Evolutionary conservation across 2,888 invertebrate species (phyloP).

Genomic region (Macrophya annulata): DNA sequence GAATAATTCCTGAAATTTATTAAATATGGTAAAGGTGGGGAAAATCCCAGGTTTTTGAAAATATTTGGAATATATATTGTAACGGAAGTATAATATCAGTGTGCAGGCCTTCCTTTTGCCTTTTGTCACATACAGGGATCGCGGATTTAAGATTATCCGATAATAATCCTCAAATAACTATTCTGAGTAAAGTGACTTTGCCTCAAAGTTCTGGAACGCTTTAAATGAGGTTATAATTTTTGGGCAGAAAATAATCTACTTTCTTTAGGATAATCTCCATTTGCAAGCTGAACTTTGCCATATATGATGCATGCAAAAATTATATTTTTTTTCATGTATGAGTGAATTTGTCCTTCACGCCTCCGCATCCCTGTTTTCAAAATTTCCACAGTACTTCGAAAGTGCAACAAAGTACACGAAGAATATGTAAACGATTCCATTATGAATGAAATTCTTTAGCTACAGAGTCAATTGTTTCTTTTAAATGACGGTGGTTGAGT

Average conservation of each 20-base stretch:
- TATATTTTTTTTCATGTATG: background rate
- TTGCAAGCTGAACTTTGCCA: background rate
- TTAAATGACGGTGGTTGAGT: background rate
- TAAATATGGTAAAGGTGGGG: background rate
- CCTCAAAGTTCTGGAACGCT: background rate
- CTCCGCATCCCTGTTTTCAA: background rate
- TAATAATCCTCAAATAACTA: background rate
- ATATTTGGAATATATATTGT: slow-evolving; percentile 1
- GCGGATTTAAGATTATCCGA: slow-evolving; percentile 20
- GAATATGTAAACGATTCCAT: slow-evolving; percentile 26
- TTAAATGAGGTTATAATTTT: background rate
- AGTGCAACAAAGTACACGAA: background rate
- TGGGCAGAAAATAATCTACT: background rate
- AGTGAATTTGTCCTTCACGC: background rate
- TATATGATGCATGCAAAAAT: background rate
- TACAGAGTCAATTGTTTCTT: background rate
- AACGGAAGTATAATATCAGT: background rate
- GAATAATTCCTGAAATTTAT: slow-evolving; percentile 33
- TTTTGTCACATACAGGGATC: background rate
- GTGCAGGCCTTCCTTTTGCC: background rate
- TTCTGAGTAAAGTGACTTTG: background rate
- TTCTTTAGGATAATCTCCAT: background rate
- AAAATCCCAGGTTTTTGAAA: slow-evolving; percentile 34
- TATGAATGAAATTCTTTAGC: slow-evolving; percentile 1
- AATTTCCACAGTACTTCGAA: background rate